Percentiles rank a stretch among this genome's conserved stretches.
Conservation (phyloP, 1,140 invertebrate species). For the Dendroctonus ponderosae region DNA sequence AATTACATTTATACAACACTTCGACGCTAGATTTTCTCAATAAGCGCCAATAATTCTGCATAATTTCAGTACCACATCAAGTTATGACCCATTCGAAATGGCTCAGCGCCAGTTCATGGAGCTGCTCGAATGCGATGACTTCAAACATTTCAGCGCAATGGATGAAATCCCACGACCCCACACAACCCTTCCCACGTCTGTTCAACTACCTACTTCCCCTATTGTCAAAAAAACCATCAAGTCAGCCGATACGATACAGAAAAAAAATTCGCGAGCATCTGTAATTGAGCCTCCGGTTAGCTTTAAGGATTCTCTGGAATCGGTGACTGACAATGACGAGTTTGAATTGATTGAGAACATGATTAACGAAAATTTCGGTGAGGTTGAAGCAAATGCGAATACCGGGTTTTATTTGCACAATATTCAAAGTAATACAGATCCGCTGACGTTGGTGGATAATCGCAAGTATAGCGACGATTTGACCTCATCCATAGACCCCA, state of each 20-base stretch:
- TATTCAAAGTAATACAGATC: slow-evolving; percentile 16
- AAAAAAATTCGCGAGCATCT: slow-evolving; percentile 46
- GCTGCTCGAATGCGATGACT: slow-evolving; percentile 55
- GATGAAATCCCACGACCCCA: slow-evolving; percentile 19
- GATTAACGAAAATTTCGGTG: slow-evolving; percentile 41
- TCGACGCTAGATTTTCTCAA: no score
- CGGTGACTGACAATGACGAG: slow-evolving; percentile 40
- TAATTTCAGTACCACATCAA: slow-evolving; percentile 35
- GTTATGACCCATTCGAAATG: slow-evolving; percentile 66
- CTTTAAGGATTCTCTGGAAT: slow-evolving; percentile 48
- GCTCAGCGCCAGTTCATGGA: slow-evolving; percentile 71
- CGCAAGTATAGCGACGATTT: slow-evolving; percentile 43
- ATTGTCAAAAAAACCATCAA: slow-evolving; percentile 35
- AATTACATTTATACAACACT: no score
- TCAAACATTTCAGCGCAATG: slow-evolving; percentile 35
- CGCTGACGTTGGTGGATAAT: slow-evolving; percentile 24
- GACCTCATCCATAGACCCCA: slow-evolving; percentile 44
- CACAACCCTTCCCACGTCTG: slow-evolving; percentile 19
- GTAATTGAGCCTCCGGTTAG: slow-evolving; percentile 51
- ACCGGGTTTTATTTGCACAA: slow-evolving; percentile 34
- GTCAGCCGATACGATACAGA: slow-evolving; percentile 28
- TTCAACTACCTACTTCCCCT: slow-evolving; percentile 28
- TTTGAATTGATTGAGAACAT: slow-evolving; percentile 48
- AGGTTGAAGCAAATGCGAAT: slow-evolving; percentile 18
- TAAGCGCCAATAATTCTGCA: no score